phyloP scores from a whole-genome alignment of 2,797 vertebrate genomes.

The Odontamblyopus rebecca region DNA sequence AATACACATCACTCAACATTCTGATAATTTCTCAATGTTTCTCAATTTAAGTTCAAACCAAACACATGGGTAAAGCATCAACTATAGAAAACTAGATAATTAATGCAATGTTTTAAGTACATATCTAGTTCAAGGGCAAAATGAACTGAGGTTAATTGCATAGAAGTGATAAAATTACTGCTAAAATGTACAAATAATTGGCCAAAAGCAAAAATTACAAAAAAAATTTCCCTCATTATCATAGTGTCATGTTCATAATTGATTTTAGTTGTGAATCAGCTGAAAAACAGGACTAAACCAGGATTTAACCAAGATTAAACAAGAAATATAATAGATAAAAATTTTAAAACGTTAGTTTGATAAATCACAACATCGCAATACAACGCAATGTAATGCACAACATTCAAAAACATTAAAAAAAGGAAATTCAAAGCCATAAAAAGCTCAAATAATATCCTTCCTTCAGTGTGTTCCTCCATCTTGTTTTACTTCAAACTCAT shows the following conservation, averaged over 20 bases:
- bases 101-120: not conserved
- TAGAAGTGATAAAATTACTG: not conserved
- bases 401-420: not conserved
- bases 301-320: not conserved
- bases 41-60: not conserved
- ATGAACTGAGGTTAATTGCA: constrained; percentile 4
- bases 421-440: not conserved
- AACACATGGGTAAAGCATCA: not conserved
- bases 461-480: not conserved
- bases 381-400: not conserved
- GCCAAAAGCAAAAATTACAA: no score
- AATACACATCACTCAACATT: not conserved
- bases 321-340: not conserved
- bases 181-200: not conserved
- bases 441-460: not conserved
- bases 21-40: not conserved
- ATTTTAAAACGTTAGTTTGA: not conserved
- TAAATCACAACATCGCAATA: not conserved
- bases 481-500: not conserved
- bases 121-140: constrained; percentile 1
- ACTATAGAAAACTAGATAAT: not conserved
- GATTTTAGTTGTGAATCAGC: not conserved
- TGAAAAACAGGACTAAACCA: not conserved
- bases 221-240: not conserved
- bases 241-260: not conserved